Conservation (phyloP, 2,113 vertebrate genomes). For the Serilophus lunatus region DNA sequence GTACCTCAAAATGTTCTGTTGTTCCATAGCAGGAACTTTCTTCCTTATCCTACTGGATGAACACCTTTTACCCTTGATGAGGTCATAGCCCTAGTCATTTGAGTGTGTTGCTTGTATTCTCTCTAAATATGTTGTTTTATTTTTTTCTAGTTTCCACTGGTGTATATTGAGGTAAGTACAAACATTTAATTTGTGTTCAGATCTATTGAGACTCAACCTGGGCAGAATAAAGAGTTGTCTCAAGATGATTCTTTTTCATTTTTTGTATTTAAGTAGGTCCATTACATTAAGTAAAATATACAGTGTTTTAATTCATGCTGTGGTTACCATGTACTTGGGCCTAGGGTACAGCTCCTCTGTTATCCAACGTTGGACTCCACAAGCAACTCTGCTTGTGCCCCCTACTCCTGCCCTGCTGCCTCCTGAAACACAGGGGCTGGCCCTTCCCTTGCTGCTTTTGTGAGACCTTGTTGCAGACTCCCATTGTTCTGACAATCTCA, state of each 20-base stretch:
- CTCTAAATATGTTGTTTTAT: neutral
- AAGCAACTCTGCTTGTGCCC: neutral
- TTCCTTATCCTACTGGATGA: neutral
- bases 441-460: neutral
- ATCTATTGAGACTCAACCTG: neutral
- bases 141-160: conserved; percentile 56
- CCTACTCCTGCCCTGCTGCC: neutral
- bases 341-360: neutral
- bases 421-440: neutral
- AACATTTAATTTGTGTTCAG: neutral
- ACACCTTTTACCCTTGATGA: neutral
- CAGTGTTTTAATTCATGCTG: neutral
- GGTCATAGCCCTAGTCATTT: neutral
- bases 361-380: neutral
- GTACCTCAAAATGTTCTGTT: neutral
- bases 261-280: neutral
- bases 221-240: neutral
- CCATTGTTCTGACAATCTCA: neutral
- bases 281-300: neutral
- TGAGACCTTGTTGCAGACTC: neutral
- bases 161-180: conserved; percentile 58
- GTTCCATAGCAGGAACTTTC: neutral
- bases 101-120: neutral
- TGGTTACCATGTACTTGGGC: neutral
- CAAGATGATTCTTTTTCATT: neutral